Percentiles rank a stretch among this genome's conserved stretches.
These are phyloP conservation scores for Lethocerus indicus DNA, from an alignment of 1,140 invertebrate genomes.

Conservation along the genomic window DNA sequence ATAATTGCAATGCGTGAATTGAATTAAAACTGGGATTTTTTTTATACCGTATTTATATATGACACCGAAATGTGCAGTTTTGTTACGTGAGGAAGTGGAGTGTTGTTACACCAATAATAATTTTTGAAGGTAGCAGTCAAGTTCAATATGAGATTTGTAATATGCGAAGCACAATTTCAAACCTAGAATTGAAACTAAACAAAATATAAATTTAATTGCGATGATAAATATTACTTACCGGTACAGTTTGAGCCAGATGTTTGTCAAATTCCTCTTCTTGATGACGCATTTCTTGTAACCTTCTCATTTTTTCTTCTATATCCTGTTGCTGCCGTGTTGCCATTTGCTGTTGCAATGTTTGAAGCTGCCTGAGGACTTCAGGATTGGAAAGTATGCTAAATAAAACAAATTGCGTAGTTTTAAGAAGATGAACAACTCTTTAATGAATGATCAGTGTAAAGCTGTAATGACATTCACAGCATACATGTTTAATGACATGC, in stretches of 20 bases:
- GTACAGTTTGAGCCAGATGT: constrained; percentile 50
- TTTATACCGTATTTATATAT: too few relatives aligned
- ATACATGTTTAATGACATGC: too few relatives aligned
- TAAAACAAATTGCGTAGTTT: constrained; percentile 6
- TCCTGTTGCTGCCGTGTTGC: constrained; percentile 28
- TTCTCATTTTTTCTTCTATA: constrained; percentile 50
- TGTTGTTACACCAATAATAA: too few relatives aligned
- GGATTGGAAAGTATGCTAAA: constrained; percentile 48
- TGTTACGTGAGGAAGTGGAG: too few relatives aligned
- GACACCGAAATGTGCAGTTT: too few relatives aligned
- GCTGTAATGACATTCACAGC: neutral
- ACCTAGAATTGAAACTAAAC: too few relatives aligned
- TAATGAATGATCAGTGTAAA: neutral
- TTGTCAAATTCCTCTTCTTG: constrained; percentile 66
- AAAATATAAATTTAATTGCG: constrained; percentile 1
- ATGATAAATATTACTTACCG: constrained; percentile 27
- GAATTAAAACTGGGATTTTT: too few relatives aligned
- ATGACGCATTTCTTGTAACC: constrained; percentile 50
- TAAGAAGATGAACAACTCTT: neutral
- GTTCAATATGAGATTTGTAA: too few relatives aligned
- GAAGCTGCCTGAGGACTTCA: constrained; percentile 48
- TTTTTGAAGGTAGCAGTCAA: too few relatives aligned
- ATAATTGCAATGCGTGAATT: too few relatives aligned
- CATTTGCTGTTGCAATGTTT: constrained; percentile 38
- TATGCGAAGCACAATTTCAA: too few relatives aligned